Conservation (phyloP, 2,888 invertebrate species). For the Perdita meconis region DNA sequence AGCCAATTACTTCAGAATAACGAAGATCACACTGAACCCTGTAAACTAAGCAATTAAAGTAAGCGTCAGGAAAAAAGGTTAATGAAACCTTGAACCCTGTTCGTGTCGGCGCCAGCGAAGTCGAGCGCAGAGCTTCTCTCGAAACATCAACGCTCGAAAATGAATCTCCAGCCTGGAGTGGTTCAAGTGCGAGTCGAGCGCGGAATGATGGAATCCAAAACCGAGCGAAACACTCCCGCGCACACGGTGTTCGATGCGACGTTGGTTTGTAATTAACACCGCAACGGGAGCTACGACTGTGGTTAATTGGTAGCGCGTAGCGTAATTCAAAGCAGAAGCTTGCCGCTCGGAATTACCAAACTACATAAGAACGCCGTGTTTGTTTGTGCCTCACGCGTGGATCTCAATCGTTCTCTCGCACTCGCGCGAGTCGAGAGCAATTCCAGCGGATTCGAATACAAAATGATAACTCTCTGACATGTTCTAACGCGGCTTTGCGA, state of each 20-base stretch:
- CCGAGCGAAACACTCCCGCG: background rate
- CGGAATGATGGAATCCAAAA: conserved; percentile 1
- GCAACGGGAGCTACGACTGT: conserved; percentile 11
- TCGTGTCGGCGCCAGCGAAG: background rate
- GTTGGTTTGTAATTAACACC: conserved; percentile 27
- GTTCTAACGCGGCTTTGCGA: background rate
- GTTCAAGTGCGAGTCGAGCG: background rate
- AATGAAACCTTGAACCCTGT: background rate
- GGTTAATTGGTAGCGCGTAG: conserved; percentile 16
- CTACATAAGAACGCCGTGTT: background rate
- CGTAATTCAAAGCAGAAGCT: conserved; percentile 11
- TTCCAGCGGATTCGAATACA: background rate
- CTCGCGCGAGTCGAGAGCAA: background rate
- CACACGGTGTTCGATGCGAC: conserved; percentile 2
- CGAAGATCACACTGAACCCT: too few relatives aligned
- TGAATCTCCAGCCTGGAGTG: background rate
- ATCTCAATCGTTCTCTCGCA: background rate
- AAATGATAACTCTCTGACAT: background rate
- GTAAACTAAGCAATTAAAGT: conserved; percentile 9
- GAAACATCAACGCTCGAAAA: conserved; percentile 4
- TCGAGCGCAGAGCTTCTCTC: background rate
- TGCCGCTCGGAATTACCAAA: background rate
- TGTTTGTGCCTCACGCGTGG: background rate
- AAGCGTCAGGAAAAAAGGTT: background rate
- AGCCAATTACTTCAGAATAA: too few relatives aligned